phyloP scores from a whole-genome alignment of 2,797 vertebrate genomes.

The Ambastaia sidthimunki region DNA sequence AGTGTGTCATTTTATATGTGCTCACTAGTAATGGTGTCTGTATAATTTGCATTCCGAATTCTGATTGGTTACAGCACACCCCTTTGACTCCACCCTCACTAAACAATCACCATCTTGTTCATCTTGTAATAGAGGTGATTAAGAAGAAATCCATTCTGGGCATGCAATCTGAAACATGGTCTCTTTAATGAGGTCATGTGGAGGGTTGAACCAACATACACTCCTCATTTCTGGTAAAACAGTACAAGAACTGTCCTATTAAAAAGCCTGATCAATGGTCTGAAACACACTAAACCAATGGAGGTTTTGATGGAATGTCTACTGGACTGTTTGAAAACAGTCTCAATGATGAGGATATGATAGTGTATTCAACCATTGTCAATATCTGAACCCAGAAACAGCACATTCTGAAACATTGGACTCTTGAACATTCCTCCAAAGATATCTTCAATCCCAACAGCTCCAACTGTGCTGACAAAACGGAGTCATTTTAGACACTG shows the following conservation, averaged over 20 bases:
- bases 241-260: background rate
- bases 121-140: background rate
- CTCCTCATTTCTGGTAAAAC: background rate
- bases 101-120: background rate
- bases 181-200: background rate
- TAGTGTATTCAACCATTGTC: background rate
- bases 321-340: background rate
- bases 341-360: background rate
- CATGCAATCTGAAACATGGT: background rate
- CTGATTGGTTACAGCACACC: too few species aligned
- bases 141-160: background rate
- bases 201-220: background rate
- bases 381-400: background rate
- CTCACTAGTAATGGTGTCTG: too few species aligned
- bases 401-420: background rate
- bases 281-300: constrained; percentile 15
- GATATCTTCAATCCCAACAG: background rate
- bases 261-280: constrained; percentile 1
- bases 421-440: background rate
- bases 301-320: constrained; percentile 11
- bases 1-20: too few species aligned
- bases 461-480: background rate
- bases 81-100: too few species aligned
- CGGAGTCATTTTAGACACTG: constrained; percentile 7
- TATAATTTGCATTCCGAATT: too few species aligned